Base-by-base conservation (phyloP, 2,888 invertebrate genomes). In the Julus scanicus region DNA sequence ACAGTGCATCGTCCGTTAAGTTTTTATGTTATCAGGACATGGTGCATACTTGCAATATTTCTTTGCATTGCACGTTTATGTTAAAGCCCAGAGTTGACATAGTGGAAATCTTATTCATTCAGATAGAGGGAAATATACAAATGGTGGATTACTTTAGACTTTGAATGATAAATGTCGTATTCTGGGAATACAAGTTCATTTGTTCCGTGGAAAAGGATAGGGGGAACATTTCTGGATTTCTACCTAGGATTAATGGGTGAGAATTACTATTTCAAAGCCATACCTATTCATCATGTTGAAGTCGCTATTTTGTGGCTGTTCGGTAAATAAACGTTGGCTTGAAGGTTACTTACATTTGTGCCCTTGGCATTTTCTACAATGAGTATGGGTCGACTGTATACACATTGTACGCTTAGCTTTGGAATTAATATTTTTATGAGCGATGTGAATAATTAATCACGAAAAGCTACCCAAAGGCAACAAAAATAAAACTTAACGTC, bases 371-470 rank as follows among this genome's bases (percentile, higher is more conserved):
- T 80, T 80, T 13, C 37, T 8, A 44, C 44, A 44, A 44, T 44
- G 44, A 53, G 53, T 53, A 8, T 53, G 53, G 11, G 53, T 15
- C 2, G 53, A 44, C 44, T 44, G 29, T 29, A 29, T 29, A 29
- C 29, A 53, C 17, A 17, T 15, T 53, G 11, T 9, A 80, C 80
- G 80, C 11, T 1, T 29, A 37, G 37, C 13, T 15, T 37, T 13
- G 80, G 29, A 37, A 80, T 80, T 80, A 80, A 80, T 80, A 80
- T 37, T 80, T 80, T 80, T 80, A 80, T 80, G 80, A 80, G 37
- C 80, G 80, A 80, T 80, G 80, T 80, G 80, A 80, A 80, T 80
- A 80, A 80, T 80, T 80, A 80, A 80, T 80, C 80, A 80, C 29
- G 20, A 8, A 29, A 80, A 37, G 80, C 80, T 80, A 80, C 80